Base-by-base conservation (phyloP, 2,797 vertebrate genomes). In the Lagocephalus sceleratus region DNA sequence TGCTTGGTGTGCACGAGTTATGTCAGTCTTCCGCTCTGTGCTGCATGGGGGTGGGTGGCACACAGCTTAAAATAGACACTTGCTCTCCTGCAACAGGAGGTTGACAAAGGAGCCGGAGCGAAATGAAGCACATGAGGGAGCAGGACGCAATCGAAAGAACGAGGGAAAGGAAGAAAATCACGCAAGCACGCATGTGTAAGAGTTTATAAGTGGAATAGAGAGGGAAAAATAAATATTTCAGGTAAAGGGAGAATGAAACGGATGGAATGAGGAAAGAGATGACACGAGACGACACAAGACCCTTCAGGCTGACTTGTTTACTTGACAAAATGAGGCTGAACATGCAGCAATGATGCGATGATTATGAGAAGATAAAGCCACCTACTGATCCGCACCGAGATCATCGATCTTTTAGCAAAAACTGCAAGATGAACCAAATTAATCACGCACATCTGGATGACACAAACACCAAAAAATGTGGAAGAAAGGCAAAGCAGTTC, bases 11-110 rank as follows among this genome's bases (percentile, higher is more conserved):
- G 72, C 71, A 80, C 76, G 80, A 81, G 64, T 68, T 75, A 70
- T 85, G 82, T 76, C 82, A 73, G 78, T 87, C 76, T 83, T 73
- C 63, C 75, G 45, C 66, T 69, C 49, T 17, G 40, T n/a, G 40
- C 9, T 73, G 73, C 66, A 82, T 81, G 77, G 87, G 87, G 87
- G 83, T 58, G 87, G 83, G 81, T 86, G 81, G 83, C 78, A 80
- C 77, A 66, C 75, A 39, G 76, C 89, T 85, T 87, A 87, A 91
- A 91, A 91, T 91, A 91, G 87, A 90, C 79, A 76, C 87, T 88
- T 58, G 63, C 76, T 85, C 69, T 75, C 73, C 78, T 83, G 58
- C 73, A 85, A 83, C 83, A 81, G 67, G 66, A 79, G 77, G 68
- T 78, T 88, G 86, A 89, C 79, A 87, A 87, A 83, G 71, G 73